phyloP scores from a whole-genome alignment of 2,888 invertebrate genomes.

The Mycalesis mineus region DNA sequence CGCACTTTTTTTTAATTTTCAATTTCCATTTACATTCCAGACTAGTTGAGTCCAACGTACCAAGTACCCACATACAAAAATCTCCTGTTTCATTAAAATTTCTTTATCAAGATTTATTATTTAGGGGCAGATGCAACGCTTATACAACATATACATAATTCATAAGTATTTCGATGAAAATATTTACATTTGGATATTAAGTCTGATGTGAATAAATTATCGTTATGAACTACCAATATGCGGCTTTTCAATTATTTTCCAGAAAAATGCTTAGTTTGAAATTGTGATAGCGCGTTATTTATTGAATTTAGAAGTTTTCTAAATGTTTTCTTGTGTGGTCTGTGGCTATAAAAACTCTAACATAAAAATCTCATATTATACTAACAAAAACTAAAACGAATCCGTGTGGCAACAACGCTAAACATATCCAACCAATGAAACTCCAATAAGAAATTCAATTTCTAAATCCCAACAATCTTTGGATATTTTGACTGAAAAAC shows the following conservation, averaged over 20 bases:
- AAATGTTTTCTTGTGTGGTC: too few relatives aligned
- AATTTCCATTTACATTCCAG: slow-evolving; percentile 76
- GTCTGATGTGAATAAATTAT: background rate
- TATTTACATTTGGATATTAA: slow-evolving; percentile 1
- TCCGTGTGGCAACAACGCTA: too few relatives aligned
- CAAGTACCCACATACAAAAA: slow-evolving; percentile 27
- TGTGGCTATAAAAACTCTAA: too few relatives aligned
- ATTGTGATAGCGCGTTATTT: too few relatives aligned
- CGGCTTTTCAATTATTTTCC: background rate
- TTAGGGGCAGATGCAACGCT: slow-evolving; percentile 12
- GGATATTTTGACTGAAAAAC: too few relatives aligned
- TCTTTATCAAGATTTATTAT: slow-evolving; percentile 29
- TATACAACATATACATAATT: slow-evolving; percentile 19
- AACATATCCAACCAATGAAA: too few relatives aligned
- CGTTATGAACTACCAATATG: background rate
- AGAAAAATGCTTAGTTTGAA: too few relatives aligned
- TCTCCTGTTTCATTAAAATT: slow-evolving; percentile 33
- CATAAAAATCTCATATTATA: too few relatives aligned
- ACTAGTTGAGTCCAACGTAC: slow-evolving; percentile 49
- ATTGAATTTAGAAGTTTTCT: too few relatives aligned
- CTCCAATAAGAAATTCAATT: too few relatives aligned
- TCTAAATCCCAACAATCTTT: too few relatives aligned
- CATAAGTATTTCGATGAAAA: slow-evolving; percentile 16
- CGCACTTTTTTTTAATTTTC: slow-evolving; percentile 74
- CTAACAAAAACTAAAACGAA: too few relatives aligned